Evolutionary conservation across 1,140 invertebrate genomes (phyloP).

Genomic region (Drosophila nigrodunni): DNA sequence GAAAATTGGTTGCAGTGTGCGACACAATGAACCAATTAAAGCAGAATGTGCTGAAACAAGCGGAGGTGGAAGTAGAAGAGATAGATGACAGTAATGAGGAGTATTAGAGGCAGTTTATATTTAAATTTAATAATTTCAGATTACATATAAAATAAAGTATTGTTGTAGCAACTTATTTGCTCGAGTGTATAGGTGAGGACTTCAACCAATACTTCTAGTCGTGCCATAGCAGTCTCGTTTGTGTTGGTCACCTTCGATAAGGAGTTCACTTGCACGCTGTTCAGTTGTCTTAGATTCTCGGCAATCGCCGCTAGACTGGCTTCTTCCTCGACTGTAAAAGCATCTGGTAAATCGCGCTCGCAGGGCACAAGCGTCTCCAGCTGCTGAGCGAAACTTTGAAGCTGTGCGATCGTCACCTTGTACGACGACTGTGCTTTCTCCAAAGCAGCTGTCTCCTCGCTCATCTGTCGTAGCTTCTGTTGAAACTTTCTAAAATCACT

Average conservation of each 20-base stretch:
- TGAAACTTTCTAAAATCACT: constrained; percentile 66
- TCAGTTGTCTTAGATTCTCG: constrained; percentile 64
- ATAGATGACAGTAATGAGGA: constrained; percentile 36
- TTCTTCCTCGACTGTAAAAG: constrained; percentile 53
- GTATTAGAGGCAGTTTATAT: constrained; percentile 10
- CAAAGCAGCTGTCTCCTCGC: constrained; percentile 36
- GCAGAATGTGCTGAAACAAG: constrained; percentile 25
- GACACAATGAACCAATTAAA: constrained; percentile 60
- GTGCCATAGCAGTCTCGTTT: constrained; percentile 31
- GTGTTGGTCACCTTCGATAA: constrained; percentile 25
- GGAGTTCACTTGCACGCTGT: constrained; percentile 61
- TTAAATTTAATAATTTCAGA: constrained; percentile 4
- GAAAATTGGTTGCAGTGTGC: constrained; percentile 67
- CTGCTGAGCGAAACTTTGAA: constrained; percentile 66
- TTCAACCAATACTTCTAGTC: constrained; percentile 63
- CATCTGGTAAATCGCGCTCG: constrained; percentile 34
- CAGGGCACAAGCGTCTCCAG: constrained; percentile 64
- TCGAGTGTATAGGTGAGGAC: constrained; percentile 64
- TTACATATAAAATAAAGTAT: constrained; percentile 10
- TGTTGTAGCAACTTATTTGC: constrained; percentile 53
- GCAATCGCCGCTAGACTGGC: constrained; percentile 44
- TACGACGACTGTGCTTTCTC: constrained; percentile 39
- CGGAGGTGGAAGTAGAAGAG: constrained; percentile 14
- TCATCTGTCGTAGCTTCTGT: constrained; percentile 51
- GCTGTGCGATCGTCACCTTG: constrained; percentile 44